Evolutionary conservation across 1,140 invertebrate species (phyloP), one percentile per base, ranked within the genome.

Genomic region (Amyelois transitella): DNA sequence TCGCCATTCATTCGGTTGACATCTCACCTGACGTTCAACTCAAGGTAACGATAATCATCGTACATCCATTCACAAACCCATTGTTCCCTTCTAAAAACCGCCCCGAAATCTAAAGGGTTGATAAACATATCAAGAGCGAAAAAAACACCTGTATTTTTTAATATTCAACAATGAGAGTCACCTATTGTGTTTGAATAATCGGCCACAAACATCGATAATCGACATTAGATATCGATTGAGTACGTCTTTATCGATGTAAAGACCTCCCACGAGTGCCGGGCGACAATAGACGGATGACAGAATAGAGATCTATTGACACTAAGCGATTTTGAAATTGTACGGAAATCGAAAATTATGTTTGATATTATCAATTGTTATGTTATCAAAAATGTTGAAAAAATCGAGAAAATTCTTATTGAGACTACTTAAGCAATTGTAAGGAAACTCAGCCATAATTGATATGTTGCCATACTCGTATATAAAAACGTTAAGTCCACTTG

Each of bases 1-100:
- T 64, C 64, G 56, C 67, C 69, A 80, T 83, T 77, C 69, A 73
- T 58, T 51, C 58, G 67, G 72, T 71, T 81, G 82, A 87, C 81
- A 82, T 82, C 75, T 84, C 77, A 86, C 84, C 82, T 87, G 84
- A 84, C 82, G 81, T 64, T 82, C 79, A 86, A 77, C 82, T 74
- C 77, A 55, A 60, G 58, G 59, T 74, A 64, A 74, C 64, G 84
- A 87, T 88, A 77, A 81, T 72, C 68, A 85, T 85, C 82, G 68
- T 69, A 72, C 71, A 75, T 55, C 74, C 76, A 85, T 82, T 85
- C 75, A 75, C 63, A 74, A 77, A 75, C 74, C 69, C 53, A 77
- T 85, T 85, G 75, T 86, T 82, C 72, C 55, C 52, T 65, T 67
- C 58, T 66, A 70, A 71, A 80, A 72, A 69, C 80, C 75, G 72